Conservation (phyloP, 64 coral and sea anemone species). For the Platygyra sinensis region DNA sequence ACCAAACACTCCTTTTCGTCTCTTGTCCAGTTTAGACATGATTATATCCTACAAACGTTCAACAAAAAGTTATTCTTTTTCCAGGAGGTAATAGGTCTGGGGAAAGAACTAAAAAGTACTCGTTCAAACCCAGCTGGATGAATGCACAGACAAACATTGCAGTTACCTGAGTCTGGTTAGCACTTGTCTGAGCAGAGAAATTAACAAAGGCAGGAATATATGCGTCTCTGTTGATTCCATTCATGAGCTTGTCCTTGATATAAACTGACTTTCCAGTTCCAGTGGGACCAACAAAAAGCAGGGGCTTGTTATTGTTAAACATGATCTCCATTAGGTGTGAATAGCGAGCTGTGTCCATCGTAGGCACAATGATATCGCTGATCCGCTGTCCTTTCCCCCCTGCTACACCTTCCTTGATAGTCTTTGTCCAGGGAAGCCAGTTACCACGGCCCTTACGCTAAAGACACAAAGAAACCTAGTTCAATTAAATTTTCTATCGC, state of each 20-base stretch:
- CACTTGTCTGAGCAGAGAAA: slow-evolving; percentile 98
- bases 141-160: neutral
- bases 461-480: neutral
- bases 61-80: neutral
- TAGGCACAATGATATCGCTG: slow-evolving; percentile 96
- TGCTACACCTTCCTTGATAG: slow-evolving; percentile 77
- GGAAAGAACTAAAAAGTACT: neutral
- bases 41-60: slow-evolving; percentile 81
- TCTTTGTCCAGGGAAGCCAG: slow-evolving; percentile 93
- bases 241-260: slow-evolving; percentile 99
- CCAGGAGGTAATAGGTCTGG: no score
- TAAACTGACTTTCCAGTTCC: slow-evolving; percentile 96
- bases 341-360: slow-evolving; percentile 99
- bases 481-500: no score
- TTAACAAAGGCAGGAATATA: slow-evolving; percentile 92
- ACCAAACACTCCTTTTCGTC: slow-evolving; percentile 97
- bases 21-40: slow-evolving; percentile 99
- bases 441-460: slow-evolving; percentile 87
- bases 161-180: slow-evolving; percentile 91
- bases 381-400: slow-evolving; percentile 87
- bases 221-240: slow-evolving; percentile 74
- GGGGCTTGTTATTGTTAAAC: slow-evolving; percentile 89
- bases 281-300: slow-evolving; percentile 88
- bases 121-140: neutral
- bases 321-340: slow-evolving; percentile 95